A percentile compares a stretch with the other conserved stretches of the same genome.
These are phyloP conservation scores for Telmatherina bonti DNA, from an alignment of 2,797 vertebrate species.

Conservation along the genomic window DNA sequence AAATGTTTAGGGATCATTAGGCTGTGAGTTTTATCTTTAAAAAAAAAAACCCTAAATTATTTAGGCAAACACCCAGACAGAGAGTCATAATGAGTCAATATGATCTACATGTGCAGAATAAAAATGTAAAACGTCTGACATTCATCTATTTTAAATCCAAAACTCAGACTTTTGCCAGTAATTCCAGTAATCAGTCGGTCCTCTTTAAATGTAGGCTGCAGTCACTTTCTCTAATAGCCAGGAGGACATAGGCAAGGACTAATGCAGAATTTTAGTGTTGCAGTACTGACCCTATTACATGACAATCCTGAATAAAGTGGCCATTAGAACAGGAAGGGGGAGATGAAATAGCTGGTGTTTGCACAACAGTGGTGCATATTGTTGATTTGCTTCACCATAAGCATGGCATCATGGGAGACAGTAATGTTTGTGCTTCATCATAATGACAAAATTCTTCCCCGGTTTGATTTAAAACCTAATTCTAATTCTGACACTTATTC, in stretches of 20 bases:
- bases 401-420: conserved; percentile 25
- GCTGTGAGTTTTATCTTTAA: too few relatives aligned
- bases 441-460: conserved; percentile 43
- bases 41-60: too few relatives aligned
- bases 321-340: conserved; percentile 10
- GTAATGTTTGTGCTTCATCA: conserved; percentile 26
- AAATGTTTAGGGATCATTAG: not conserved
- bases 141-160: conserved; percentile 29
- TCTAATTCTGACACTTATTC: conserved; percentile 67
- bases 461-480: conserved; percentile 63
- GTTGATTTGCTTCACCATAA: conserved; percentile 27
- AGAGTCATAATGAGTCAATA: too few relatives aligned
- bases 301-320: conserved; percentile 38
- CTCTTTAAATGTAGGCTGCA: conserved; percentile 43
- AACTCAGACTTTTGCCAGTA: conserved; percentile 38
- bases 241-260: conserved; percentile 55
- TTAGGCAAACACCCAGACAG: not conserved
- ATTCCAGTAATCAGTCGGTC: conserved; percentile 37
- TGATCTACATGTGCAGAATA: too few relatives aligned
- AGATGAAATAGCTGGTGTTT: conserved; percentile 29
- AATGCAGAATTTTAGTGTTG: conserved; percentile 57
- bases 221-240: conserved; percentile 54
- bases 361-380: conserved; percentile 11
- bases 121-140: conserved; percentile 8
- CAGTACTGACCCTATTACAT: conserved; percentile 47